A percentile compares a stretch with the other conserved stretches of the same genome.
These are phyloP conservation scores for Benitochromis conjunctus DNA, from an alignment of 2,113 vertebrate genomes.

Conservation along the genomic window DNA sequence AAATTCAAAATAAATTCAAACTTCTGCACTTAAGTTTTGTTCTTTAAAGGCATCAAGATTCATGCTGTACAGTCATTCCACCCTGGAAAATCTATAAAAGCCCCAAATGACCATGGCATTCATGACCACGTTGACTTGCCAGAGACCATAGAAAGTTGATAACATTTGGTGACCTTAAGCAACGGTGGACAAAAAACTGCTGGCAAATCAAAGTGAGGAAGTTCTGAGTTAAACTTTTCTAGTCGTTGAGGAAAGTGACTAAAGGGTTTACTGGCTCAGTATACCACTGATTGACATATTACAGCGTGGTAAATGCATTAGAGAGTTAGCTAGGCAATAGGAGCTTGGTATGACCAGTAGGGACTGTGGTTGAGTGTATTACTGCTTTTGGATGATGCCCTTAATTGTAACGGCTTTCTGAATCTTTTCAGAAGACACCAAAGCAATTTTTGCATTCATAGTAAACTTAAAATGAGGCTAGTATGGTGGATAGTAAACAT, in stretches of 20 bases:
- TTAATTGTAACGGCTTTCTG: not conserved
- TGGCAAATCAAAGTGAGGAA: not conserved
- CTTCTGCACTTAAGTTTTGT: too few species aligned
- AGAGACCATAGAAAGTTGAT: not conserved
- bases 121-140: not conserved
- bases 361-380: too few species aligned
- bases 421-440: not conserved
- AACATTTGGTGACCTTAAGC: not conserved
- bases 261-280: not conserved
- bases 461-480: not conserved
- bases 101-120: not conserved
- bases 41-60: not conserved
- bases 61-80: not conserved
- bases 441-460: not conserved
- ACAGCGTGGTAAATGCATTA: rapidly evolving
- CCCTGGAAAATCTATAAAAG: not conserved
- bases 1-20: too few species aligned
- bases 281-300: not conserved
- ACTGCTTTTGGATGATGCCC: not conserved
- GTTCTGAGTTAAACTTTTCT: not conserved
- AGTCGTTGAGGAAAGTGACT: not conserved
- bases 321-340: not conserved
- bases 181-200: rapidly evolving
- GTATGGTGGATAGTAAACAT: not conserved
- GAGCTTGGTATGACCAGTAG: not conserved